Evolutionary conservation across 1,140 invertebrate species (phyloP).

Genomic region (Trissolcus basalis): DNA sequence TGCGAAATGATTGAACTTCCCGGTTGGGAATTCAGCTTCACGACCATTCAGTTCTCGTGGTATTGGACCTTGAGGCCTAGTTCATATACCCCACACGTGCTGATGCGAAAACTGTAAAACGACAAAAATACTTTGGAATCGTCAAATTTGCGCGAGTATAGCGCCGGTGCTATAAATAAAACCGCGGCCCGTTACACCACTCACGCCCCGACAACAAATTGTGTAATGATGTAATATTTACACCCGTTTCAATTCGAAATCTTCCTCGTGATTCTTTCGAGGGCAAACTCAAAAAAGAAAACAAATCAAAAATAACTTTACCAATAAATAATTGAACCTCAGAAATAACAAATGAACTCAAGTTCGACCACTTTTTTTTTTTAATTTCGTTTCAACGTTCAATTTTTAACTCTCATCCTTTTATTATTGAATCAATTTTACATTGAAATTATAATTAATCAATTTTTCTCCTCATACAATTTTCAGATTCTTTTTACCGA

Average conservation of each 20-base stretch:
- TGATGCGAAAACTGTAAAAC: constrained; percentile 51
- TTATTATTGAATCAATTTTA: no score
- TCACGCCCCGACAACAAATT: constrained; percentile 48
- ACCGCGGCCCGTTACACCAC: constrained; percentile 37
- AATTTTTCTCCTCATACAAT: no score
- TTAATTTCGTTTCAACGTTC: no score
- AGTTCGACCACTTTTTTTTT: no score
- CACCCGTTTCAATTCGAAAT: constrained; percentile 7
- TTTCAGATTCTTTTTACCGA: no score
- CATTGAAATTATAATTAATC: no score
- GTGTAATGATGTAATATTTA: constrained; percentile 60
- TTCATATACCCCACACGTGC: constrained; percentile 46
- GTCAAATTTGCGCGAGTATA: constrained; percentile 43
- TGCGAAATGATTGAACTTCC: no score
- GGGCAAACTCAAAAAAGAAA: background rate
- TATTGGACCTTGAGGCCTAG: constrained; percentile 30
- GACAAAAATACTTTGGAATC: constrained; percentile 56
- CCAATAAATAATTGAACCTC: no score
- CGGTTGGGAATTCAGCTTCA: no score
- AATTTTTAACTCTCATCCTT: no score
- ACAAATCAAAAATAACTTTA: no score
- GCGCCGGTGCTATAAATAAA: constrained; percentile 47
- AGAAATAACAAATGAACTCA: no score
- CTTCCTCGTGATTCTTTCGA: constrained; percentile 15
- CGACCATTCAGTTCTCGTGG: constrained; percentile 7